Evolutionary conservation across 2,113 vertebrate species (phyloP), one percentile per base, ranked within the genome.

Genomic region (Argyrosomus japonicus): DNA sequence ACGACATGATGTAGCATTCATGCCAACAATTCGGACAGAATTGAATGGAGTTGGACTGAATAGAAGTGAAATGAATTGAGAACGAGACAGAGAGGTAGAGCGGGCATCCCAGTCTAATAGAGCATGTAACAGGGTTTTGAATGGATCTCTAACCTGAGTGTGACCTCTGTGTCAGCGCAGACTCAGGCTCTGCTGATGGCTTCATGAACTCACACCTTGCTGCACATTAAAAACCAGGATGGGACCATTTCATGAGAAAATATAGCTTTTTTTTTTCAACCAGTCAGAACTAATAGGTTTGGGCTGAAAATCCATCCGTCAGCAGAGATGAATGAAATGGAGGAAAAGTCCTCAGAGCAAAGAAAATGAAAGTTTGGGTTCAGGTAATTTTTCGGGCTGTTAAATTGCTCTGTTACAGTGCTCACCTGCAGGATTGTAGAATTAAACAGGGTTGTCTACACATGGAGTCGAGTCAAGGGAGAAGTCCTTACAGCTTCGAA

Each of bases 71-170:
- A 45, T 76, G 75, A 82, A 76, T 53, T 17, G 78, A 76, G 14
- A 58, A 56, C 13, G 67, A 56, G 61, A 67, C 19, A 6, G 56
- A 12, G 32, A 73, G 48, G 50, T 48, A 64, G 76, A 67, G 65
- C 3, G 47, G 58, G 64, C 53, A 8, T 77, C 62, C 32, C 76
- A 4, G 60, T 65, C 63, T 82, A 86, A 56, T 45, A 67, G 86
- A 88, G 79, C 85, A 53, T 83, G 82, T 77, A 80, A 78, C 75
- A 45, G 18, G 62, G 78, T 19, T 87, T n/a, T 88, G 84, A 84
- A 88, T 71, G 71, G 68, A 65, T 77, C 72, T 53, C 53, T 68
- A 72, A 71, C 80, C 88, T 62, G 51, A 67, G 45, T n/a, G 57
- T 84, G 69, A 83, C 79, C 87, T 6, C 13, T 40, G 2, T 54